phyloP scores from a whole-genome alignment of 2,888 invertebrate genomes.

The Melanostoma scalare region DNA sequence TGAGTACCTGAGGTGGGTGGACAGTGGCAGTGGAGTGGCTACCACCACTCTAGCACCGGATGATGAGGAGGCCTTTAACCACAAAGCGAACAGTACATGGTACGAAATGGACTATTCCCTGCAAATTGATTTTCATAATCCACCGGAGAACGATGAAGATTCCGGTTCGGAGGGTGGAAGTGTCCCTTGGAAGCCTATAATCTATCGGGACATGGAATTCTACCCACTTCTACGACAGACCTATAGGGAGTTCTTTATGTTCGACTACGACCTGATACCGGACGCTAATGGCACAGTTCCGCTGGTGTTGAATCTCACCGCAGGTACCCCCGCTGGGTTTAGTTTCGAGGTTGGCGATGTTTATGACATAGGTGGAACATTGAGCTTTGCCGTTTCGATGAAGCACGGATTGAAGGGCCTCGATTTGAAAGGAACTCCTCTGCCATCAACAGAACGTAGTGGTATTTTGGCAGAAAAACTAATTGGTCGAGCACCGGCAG shows the following conservation, averaged over 20 bases:
- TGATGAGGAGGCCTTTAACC: constrained; percentile 42
- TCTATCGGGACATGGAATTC: constrained; percentile 78
- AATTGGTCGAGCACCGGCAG: constrained; percentile 73
- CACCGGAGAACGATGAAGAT: constrained; percentile 66
- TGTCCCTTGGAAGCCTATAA: constrained; percentile 75
- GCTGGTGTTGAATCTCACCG: constrained; percentile 87
- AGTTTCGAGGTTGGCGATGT: constrained; percentile 88
- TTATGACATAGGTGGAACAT: constrained; percentile 91
- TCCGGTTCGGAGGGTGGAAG: constrained; percentile 5
- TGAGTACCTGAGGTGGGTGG: constrained; percentile 66
- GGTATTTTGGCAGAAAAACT: constrained; percentile 80
- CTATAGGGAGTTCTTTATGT: constrained; percentile 89
- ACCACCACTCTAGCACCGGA: constrained; percentile 34
- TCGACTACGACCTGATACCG: constrained; percentile 88
- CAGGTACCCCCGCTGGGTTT: constrained; percentile 85
- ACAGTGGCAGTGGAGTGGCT: constrained; percentile 41
- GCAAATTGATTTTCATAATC: constrained; percentile 77
- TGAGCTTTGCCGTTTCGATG: constrained; percentile 88
- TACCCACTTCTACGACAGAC: constrained; percentile 84
- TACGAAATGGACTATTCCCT: constrained; percentile 76
- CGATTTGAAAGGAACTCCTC: constrained; percentile 74
- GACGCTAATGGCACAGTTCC: constrained; percentile 86
- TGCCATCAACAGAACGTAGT: constrained; percentile 75
- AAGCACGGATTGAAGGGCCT: constrained; percentile 83
- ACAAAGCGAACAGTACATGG: constrained; percentile 53